Evolutionary conservation across 1,140 invertebrate species (phyloP).

Genomic region (Eueides isabella): DNA sequence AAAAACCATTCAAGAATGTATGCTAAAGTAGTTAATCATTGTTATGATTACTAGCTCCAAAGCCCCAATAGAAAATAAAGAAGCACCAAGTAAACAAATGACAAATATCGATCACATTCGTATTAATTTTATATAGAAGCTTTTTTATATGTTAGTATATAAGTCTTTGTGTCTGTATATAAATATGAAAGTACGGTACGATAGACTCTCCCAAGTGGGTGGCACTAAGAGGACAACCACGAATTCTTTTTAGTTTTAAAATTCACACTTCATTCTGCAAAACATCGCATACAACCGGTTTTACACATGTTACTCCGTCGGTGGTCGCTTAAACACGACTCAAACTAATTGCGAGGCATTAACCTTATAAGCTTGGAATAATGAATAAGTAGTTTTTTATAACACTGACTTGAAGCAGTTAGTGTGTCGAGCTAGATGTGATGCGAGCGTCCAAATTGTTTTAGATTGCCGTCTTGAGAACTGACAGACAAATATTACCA

Average conservation of each 20-base stretch:
- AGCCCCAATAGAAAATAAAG: background rate
- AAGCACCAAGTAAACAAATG: no score
- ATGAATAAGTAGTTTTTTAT: constrained; percentile 32
- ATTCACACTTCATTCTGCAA: constrained; percentile 38
- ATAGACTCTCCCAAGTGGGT: background rate
- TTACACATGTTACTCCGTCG: constrained; percentile 52
- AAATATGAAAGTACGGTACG: background rate
- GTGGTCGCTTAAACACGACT: constrained; percentile 53
- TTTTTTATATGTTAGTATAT: background rate
- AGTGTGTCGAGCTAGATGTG: constrained; percentile 22
- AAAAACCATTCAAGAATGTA: no score
- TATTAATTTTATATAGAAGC: background rate
- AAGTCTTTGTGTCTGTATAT: no score
- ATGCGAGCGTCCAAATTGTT: constrained; percentile 18
- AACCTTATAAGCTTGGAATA: constrained; percentile 53
- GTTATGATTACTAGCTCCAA: no score
- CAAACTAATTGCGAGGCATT: constrained; percentile 66
- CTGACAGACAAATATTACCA: background rate
- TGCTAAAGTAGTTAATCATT: no score
- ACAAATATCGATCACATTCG: no score
- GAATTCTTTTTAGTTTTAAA: constrained; percentile 32
- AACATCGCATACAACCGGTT: constrained; percentile 51
- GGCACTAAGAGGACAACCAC: background rate
- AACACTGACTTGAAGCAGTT: constrained; percentile 16
- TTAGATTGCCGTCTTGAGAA: constrained; percentile 17